These are phyloP conservation scores for Sympetrum striolatum DNA, from an alignment of 2,888 invertebrate species.

Conservation along the genomic window DNA sequence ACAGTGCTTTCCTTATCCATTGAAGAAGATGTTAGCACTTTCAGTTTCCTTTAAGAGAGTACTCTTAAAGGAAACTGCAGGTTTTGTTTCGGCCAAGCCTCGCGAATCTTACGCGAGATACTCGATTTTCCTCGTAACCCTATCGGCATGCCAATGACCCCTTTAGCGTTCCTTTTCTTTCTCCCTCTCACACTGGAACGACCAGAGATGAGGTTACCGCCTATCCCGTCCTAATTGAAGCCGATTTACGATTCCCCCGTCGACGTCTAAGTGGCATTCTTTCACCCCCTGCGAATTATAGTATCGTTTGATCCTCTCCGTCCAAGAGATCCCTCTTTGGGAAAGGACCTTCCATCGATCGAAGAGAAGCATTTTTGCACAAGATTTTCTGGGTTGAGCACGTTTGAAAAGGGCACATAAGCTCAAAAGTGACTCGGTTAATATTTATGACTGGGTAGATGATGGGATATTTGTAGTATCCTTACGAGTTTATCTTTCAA, in stretches of 20 bases:
- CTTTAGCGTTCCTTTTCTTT: not conserved
- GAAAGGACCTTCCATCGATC: not conserved
- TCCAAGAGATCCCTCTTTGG: not conserved
- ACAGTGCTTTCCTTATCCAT: too few relatives aligned
- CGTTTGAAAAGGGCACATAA: not conserved
- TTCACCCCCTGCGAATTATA: not conserved
- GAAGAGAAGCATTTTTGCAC: too few relatives aligned
- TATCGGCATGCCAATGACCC: not conserved
- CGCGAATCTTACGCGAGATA: too few relatives aligned
- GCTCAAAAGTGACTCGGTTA: too few relatives aligned
- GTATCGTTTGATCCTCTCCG: not conserved
- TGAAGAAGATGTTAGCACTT: too few relatives aligned
- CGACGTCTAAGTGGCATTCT: not conserved
- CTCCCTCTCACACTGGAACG: not conserved
- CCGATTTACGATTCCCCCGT: not conserved
- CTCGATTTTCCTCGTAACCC: not conserved
- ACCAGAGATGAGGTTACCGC: not conserved
- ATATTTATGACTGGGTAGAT: too few relatives aligned
- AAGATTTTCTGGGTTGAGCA: not conserved
- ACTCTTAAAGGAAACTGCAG: too few relatives aligned
- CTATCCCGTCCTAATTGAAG: not conserved
- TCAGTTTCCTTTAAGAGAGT: too few relatives aligned
- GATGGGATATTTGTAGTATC: too few relatives aligned
- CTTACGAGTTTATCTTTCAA: too few relatives aligned
- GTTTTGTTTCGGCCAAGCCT: too few relatives aligned